Evolutionary conservation across 2,888 invertebrate genomes (phyloP).

Genomic region (Torymus auratus): DNA sequence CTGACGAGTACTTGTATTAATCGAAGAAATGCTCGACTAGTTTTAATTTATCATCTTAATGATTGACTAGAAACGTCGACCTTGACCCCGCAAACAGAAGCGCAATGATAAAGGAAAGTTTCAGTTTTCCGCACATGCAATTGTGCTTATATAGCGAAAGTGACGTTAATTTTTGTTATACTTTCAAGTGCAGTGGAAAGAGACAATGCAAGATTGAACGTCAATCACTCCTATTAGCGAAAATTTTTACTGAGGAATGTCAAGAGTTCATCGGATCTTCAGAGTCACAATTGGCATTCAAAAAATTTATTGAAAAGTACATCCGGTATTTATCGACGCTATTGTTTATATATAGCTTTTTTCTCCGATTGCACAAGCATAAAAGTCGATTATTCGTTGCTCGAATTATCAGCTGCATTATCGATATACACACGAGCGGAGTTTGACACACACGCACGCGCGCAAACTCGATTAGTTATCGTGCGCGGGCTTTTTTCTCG

Average conservation of each 20-base stretch:
- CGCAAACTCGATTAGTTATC: constrained; percentile 33
- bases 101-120: constrained; percentile 56
- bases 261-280: too few relatives aligned
- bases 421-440: constrained; percentile 20
- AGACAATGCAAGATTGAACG: constrained; percentile 14
- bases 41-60: constrained; percentile 57
- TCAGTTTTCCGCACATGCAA: constrained; percentile 24
- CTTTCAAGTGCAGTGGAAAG: constrained; percentile 8
- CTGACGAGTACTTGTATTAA: constrained; percentile 4
- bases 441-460: constrained; percentile 5
- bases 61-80: constrained; percentile 56
- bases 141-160: constrained; percentile 37
- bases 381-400: constrained; percentile 22
- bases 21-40: constrained; percentile 36
- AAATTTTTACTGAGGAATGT: too few relatives aligned
- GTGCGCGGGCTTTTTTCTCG: constrained; percentile 8
- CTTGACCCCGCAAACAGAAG: constrained; percentile 61
- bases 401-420: constrained; percentile 20
- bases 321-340: constrained; percentile 21
- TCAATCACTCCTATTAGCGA: too few relatives aligned
- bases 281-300: not conserved
- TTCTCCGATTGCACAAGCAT: constrained; percentile 34
- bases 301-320: not conserved
- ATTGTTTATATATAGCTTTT: constrained; percentile 38
- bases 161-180: constrained; percentile 20